These are phyloP conservation scores for Rhinichthys osculus DNA, from an alignment of 2,797 vertebrate genomes.

Conservation along the genomic window DNA sequence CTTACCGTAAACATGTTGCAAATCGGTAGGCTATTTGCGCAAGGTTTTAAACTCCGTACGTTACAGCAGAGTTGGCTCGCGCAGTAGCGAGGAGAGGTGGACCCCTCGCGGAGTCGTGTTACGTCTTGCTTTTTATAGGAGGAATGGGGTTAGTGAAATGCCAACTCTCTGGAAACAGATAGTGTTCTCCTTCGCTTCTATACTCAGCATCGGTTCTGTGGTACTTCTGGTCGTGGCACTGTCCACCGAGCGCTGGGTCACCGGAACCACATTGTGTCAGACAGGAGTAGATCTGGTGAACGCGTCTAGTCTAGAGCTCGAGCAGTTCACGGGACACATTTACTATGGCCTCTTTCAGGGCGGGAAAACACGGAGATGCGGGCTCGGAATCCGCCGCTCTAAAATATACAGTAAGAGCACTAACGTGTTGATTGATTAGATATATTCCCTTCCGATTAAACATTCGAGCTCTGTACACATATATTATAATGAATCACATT, in stretches of 20 bases:
- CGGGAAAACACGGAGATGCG: constrained; percentile 89
- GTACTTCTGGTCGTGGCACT: constrained; percentile 84
- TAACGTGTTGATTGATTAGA: constrained; percentile 60
- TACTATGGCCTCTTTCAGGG: constrained; percentile 93
- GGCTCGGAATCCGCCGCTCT: constrained; percentile 85
- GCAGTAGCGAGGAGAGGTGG: constrained; percentile 1
- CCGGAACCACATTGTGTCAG: constrained; percentile 90
- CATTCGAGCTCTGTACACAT: not conserved
- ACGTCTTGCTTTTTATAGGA: constrained; percentile 43
- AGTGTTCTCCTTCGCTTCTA: constrained; percentile 85
- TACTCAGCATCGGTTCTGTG: constrained; percentile 86
- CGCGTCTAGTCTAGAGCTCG: constrained; percentile 88
- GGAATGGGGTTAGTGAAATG: constrained; percentile 76
- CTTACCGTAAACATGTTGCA: not conserved
- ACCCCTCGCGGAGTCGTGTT: constrained; percentile 54
- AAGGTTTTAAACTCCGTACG: not conserved
- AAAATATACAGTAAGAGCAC: constrained; percentile 91
- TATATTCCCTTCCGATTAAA: not conserved
- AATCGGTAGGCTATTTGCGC: not conserved
- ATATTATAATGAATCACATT: not conserved
- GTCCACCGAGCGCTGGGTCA: constrained; percentile 88
- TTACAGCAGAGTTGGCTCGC: not conserved
- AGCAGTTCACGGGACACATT: constrained; percentile 91
- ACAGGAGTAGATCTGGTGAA: constrained; percentile 95
- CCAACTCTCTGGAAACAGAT: constrained; percentile 87